These are phyloP conservation scores for Lophotis ruficrista DNA, from an alignment of 2,113 vertebrate genomes.

Conservation along the genomic window DNA sequence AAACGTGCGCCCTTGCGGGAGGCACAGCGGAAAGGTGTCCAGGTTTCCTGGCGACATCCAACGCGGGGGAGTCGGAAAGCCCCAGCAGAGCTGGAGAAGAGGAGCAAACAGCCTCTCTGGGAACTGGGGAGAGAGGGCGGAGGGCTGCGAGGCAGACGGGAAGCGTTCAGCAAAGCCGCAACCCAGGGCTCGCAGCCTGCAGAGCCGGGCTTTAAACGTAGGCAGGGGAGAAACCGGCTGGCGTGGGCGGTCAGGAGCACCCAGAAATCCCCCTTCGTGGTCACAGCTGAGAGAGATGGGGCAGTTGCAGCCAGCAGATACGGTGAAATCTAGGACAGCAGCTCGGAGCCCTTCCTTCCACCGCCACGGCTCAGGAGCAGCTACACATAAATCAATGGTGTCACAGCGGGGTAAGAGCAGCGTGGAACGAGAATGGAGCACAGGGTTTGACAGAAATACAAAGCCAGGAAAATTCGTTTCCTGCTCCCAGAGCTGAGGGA, in stretches of 20 bases:
- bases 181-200: background rate
- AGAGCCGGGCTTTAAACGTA: background rate
- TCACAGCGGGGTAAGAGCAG: background rate
- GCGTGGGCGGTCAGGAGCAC: background rate
- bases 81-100: background rate
- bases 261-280: background rate
- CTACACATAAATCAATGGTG: background rate
- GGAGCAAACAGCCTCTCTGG: background rate
- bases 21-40: background rate
- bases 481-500: background rate
- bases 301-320: background rate
- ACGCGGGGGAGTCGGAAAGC: background rate
- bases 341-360: background rate
- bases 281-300: background rate
- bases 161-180: background rate
- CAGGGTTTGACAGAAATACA: background rate
- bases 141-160: background rate
- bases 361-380: background rate
- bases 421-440: background rate
- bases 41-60: background rate
- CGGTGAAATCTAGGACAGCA: background rate
- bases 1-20: constrained; percentile 15
- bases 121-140: background rate
- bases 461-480: background rate
- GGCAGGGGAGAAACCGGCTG: background rate